Evolutionary conservation across 2,113 vertebrate genomes (phyloP), one percentile per base, ranked within the genome.

Genomic region (Hylia prasina): DNA sequence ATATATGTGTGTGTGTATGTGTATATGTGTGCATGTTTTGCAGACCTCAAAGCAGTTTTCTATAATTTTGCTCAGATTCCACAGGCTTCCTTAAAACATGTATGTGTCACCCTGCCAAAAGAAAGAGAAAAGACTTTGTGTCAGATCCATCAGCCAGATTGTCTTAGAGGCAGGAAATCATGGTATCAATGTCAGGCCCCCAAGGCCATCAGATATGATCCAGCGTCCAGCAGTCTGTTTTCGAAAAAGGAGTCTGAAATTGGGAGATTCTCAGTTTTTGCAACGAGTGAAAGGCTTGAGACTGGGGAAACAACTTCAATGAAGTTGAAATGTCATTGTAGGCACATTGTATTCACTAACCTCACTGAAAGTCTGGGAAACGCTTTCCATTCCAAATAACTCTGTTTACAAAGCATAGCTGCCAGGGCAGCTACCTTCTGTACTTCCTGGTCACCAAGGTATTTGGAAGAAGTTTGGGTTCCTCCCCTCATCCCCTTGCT

Each of bases 401-500:
- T 58, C 23, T 0, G 35, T 7, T 58, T 22, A 39, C 8, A 37
- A 53, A 24, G 21, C 6, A 9, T 3, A 13, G 44, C 20, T 47
- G 66, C 40, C 45, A 53, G 10, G 30, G 31, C 3, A 28, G 39
- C 30, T 18, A 23, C 18, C 2, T 60, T 30, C 45, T 50, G 27
- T 3, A 7, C 3, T 22, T 54, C 2, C 16, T 27, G n/a, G 6
- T 44, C 40, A 72, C 45, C 13, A 33, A 53, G 11, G 7, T 6
- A 10, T 10, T 19, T 13, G n/a, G 24, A 31, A 65, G 22, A 56
- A 39, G 9, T 3, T 31, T 11, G 9, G 6, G 7, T 68, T 40
- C 37, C 23, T 42, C 7, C 3, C 16, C 15, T 14, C 9, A 5
- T 2, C 4, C 42, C 16, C 13, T 11, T 0, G 0, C 21, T n/a